A percentile compares a stretch with the other conserved stretches of the same genome.
Conservation (phyloP, 2,113 vertebrate species). For the Osmerus eperlanus region DNA sequence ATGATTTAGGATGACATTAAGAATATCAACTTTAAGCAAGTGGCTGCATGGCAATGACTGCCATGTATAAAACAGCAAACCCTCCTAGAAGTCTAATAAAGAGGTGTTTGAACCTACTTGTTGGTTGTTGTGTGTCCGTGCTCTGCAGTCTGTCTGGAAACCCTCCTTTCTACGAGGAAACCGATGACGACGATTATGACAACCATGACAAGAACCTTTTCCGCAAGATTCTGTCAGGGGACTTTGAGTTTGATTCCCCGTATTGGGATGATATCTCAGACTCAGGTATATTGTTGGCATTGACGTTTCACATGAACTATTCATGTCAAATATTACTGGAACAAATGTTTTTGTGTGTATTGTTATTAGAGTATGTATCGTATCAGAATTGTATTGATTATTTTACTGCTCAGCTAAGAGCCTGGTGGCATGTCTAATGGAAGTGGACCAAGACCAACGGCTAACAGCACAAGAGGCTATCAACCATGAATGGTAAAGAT, state of each 20-base stretch:
- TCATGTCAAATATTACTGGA: not conserved
- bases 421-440: conserved; percentile 93
- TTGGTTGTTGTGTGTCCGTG: conserved; percentile 6
- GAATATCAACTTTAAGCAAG: not conserved
- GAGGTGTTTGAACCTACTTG: not conserved
- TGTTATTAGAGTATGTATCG: not conserved
- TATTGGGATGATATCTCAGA: conserved; percentile 99
- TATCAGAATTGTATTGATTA: not conserved
- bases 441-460: conserved; percentile 94
- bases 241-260: conserved; percentile 95
- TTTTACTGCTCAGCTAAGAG: conserved; percentile 81
- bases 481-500: conserved; percentile 88
- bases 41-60: not conserved
- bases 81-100: too few species aligned
- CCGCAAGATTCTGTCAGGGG: conserved; percentile 93
- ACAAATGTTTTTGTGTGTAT: not conserved
- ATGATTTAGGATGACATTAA: not conserved
- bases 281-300: conserved; percentile 74
- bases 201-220: conserved; percentile 96
- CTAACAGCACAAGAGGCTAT: conserved; percentile 95
- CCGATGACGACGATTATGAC: conserved; percentile 91
- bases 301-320: not conserved
- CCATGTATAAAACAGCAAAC: too few species aligned
- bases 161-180: conserved; percentile 95
- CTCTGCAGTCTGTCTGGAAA: conserved; percentile 88